A percentile compares a stretch with the other conserved stretches of the same genome.
These are phyloP conservation scores for Lithosia quadra DNA, from an alignment of 2,888 invertebrate species.

Conservation along the genomic window DNA sequence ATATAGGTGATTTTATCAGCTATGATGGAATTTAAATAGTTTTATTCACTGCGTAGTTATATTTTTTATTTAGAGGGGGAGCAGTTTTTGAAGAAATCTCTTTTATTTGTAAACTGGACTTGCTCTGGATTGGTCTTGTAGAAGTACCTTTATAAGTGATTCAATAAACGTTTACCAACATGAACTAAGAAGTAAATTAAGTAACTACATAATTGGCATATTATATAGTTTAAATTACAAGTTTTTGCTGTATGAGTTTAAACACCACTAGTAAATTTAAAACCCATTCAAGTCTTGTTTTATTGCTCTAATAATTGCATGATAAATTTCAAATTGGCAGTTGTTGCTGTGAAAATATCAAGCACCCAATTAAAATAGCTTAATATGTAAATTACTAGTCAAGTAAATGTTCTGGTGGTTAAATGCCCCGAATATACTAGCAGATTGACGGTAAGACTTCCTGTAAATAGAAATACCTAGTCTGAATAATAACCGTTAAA, in stretches of 20 bases:
- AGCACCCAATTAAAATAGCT: background rate
- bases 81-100: background rate
- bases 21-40: too few species aligned
- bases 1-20: too few species aligned
- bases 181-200: background rate
- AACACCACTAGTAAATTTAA: background rate
- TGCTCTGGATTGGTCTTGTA: too few species aligned
- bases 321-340: background rate
- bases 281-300: conserved; percentile 3
- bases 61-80: too few species aligned
- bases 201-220: background rate
- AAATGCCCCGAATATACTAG: background rate
- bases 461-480: too few species aligned
- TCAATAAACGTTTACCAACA: background rate
- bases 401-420: background rate
- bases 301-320: conserved; percentile 1
- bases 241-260: background rate
- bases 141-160: too few species aligned
- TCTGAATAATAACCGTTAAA: background rate
- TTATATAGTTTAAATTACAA: background rate
- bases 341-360: conserved; percentile 13
- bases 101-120: too few species aligned
- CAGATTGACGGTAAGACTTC: background rate
- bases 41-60: too few species aligned
- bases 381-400: conserved; percentile 5